Conservation (phyloP, 2,888 invertebrate genomes). For the Cryptocephalus primarius region DNA sequence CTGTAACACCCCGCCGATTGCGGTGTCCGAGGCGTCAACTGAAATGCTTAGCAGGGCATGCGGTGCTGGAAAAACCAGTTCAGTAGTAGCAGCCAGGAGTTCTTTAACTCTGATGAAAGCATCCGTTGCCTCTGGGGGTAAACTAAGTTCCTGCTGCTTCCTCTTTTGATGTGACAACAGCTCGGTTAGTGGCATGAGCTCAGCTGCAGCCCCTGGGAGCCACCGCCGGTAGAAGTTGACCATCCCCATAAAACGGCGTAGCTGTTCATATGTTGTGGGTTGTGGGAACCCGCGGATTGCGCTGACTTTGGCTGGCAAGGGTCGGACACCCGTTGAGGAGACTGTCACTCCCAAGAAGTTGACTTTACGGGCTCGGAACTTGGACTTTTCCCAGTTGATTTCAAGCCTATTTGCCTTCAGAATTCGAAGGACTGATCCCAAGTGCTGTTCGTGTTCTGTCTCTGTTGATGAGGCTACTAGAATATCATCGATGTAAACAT, state of each 20-base stretch:
- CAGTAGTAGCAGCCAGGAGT: background rate
- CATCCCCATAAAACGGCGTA: constrained; percentile 12
- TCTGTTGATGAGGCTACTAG: constrained; percentile 2
- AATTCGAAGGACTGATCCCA: constrained; percentile 1
- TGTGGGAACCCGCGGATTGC: constrained; percentile 1
- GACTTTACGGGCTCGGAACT: too few relatives aligned
- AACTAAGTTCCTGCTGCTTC: background rate
- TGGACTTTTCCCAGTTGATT: background rate
- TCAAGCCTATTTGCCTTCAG: background rate
- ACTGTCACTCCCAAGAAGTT: constrained; percentile 1
- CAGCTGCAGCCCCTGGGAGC: constrained; percentile 7
- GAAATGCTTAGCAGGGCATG: background rate
- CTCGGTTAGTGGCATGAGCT: constrained; percentile 1
- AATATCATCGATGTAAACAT: constrained; percentile 7
- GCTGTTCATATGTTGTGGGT: constrained; percentile 1
- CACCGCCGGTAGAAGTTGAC: constrained; percentile 11
- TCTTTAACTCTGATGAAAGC: background rate
- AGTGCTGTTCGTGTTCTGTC: constrained; percentile 3
- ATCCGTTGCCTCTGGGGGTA: background rate
- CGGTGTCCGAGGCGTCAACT: constrained; percentile 2
- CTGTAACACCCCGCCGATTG: constrained; percentile 30
- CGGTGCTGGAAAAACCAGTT: background rate
- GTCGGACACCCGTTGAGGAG: constrained; percentile 1
- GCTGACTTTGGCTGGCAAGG: background rate
- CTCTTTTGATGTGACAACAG: background rate